Base-by-base conservation (phyloP, 1,140 invertebrate species). In the Heliconius nattereri region DNA sequence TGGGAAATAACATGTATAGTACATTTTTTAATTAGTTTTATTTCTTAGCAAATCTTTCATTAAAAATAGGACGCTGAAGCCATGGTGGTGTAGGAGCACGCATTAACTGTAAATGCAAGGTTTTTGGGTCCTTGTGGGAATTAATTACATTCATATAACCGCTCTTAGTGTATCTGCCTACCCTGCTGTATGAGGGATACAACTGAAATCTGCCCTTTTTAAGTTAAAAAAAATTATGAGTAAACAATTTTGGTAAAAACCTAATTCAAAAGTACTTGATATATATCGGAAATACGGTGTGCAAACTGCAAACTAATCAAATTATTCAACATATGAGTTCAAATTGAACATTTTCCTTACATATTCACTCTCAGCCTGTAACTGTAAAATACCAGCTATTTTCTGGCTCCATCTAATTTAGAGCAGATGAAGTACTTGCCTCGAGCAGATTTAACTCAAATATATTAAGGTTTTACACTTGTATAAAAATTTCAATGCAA, bases 341-440 rank as follows among this genome's bases (percentile, higher is more conserved):
- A 66, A 66, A 66, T 66, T 66, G 23, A 66, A 66, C 60, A 29
- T 66, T 29, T 29, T 66, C 60, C n/a, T 66, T 13, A 66, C 13
- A 66, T 29, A 29, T 13, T 13, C 60, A 29, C 60, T 29, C 60
- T 66, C 60, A 5, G 60, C 26, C 26, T 26, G 60, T 26, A 66
- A 66, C 60, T 66, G 60, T 66, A 7, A 66, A 66, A 66, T 66
- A 66, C 26, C 23, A 66, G 23, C 60, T 29, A 66, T 66, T 66
- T 66, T n/a, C 23, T 29, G 60, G 11, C 23, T 66, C 60, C 60
- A 66, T 66, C 60, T 66, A 29, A 66, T 66, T 66, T 26, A 16
- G 60, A 66, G 60, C 26, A 66, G 60, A 66, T 66, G 60, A 66
- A 29, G 60, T 29, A 16, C 40, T 45, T 45, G 20, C 26, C 60